phyloP scores from a whole-genome alignment of 2,888 invertebrate genomes.

The Metopia argyrocephala region DNA sequence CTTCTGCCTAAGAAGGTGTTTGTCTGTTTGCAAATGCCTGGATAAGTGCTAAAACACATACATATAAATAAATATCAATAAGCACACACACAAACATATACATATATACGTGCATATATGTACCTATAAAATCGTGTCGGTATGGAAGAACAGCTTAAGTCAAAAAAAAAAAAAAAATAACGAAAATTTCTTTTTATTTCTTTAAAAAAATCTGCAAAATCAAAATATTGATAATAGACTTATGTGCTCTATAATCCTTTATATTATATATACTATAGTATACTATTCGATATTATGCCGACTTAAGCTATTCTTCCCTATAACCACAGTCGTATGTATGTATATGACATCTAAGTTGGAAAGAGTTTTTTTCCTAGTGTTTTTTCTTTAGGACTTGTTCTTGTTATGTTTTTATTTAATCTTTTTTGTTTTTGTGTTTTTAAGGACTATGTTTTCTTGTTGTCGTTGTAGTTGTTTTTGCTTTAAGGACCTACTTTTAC shows the following conservation, averaged over 20 bases:
- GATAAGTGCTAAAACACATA: too few species aligned
- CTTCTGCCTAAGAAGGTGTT: slow-evolving; percentile 47
- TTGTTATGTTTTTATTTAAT: slow-evolving; percentile 29
- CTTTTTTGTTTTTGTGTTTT: slow-evolving; percentile 48
- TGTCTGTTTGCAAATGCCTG: slow-evolving; percentile 2
- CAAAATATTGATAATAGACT: too few species aligned
- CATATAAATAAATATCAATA: background rate
- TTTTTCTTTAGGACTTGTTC: background rate
- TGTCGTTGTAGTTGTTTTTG: background rate
- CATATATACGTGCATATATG: background rate
- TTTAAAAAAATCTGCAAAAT: too few species aligned
- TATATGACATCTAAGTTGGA: background rate
- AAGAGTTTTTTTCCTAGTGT: background rate
- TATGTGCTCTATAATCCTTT: too few species aligned
- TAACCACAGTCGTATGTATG: too few species aligned
- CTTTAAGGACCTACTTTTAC: slow-evolving; percentile 56
- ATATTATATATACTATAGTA: too few species aligned
- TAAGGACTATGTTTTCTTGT: slow-evolving; percentile 44
- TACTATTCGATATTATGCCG: too few species aligned
- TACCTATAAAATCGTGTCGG: background rate
- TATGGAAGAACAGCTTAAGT: slow-evolving; percentile 1
- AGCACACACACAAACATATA: background rate
- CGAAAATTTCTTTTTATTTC: too few species aligned
- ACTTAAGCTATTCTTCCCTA: too few species aligned
- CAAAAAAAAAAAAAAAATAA: too few species aligned